These are phyloP conservation scores for Rhopalosiphum maidis DNA, from an alignment of 1,140 invertebrate genomes.

Conservation along the genomic window DNA sequence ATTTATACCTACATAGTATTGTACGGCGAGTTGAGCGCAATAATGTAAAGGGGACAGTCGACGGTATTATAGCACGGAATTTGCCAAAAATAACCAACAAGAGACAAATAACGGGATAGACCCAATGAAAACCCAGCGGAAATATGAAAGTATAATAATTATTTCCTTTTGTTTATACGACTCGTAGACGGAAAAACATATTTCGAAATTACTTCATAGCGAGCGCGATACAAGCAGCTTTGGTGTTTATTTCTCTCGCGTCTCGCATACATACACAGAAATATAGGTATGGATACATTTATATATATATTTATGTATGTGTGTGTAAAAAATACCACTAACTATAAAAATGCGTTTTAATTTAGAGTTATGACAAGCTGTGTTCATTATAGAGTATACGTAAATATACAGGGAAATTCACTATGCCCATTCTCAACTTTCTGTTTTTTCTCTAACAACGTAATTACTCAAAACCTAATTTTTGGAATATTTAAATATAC, in stretches of 20 bases:
- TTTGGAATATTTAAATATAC: not conserved
- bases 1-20: not conserved
- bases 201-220: not conserved
- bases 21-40: not conserved
- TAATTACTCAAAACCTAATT: not conserved
- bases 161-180: not conserved
- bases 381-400: not conserved
- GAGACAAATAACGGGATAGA: conserved; percentile 28
- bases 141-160: conserved; percentile 24
- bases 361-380: not conserved
- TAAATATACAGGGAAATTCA: not conserved
- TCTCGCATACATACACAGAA: not conserved
- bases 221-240: not conserved
- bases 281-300: not conserved
- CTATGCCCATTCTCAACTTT: not conserved
- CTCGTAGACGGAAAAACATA: not conserved
- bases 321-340: not conserved
- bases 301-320: too few relatives aligned
- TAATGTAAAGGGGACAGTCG: not conserved
- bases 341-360: not conserved
- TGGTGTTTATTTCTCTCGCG: not conserved
- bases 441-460: not conserved
- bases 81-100: conserved; percentile 30
- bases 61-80: not conserved
- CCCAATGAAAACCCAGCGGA: not conserved